A percentile compares a stretch with the other conserved stretches of the same genome.
These are phyloP conservation scores for Brienomyrus brachyistius DNA, from an alignment of 2,113 vertebrate species.

Conservation along the genomic window DNA sequence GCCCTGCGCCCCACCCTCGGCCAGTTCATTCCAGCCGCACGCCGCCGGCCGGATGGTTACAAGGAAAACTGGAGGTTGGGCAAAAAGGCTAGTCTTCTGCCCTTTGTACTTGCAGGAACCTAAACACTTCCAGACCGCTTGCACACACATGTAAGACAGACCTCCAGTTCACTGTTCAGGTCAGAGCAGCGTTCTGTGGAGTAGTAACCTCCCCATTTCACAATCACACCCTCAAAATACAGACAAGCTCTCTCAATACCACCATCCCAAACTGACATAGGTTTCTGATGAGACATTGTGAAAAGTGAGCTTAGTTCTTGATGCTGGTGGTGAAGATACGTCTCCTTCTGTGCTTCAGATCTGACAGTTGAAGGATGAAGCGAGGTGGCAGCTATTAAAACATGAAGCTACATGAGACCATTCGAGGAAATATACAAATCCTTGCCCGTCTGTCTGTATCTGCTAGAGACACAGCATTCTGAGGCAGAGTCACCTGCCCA, in stretches of 20 bases:
- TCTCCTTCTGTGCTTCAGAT: background rate
- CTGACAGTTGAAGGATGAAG: background rate
- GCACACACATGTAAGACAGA: background rate
- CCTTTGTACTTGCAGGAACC: background rate
- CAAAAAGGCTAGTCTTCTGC: background rate
- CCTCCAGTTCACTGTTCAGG: background rate
- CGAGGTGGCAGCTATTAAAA: background rate
- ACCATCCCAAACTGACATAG: background rate
- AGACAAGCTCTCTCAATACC: background rate
- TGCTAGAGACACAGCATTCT: background rate
- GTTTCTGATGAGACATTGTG: background rate
- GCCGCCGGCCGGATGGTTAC: background rate
- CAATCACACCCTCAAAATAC: background rate
- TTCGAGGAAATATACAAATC: background rate
- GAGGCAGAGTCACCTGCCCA: background rate
- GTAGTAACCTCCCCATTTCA: background rate
- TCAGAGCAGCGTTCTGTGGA: background rate
- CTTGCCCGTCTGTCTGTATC: background rate
- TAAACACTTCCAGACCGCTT: background rate
- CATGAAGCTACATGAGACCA: background rate
- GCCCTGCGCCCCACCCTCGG: background rate
- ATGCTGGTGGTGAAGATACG: background rate
- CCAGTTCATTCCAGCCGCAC: background rate
- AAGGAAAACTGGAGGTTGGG: background rate
- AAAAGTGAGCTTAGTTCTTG: background rate